Conservation (phyloP, 2,888 invertebrate genomes). For the Sympetrum striolatum region DNA sequence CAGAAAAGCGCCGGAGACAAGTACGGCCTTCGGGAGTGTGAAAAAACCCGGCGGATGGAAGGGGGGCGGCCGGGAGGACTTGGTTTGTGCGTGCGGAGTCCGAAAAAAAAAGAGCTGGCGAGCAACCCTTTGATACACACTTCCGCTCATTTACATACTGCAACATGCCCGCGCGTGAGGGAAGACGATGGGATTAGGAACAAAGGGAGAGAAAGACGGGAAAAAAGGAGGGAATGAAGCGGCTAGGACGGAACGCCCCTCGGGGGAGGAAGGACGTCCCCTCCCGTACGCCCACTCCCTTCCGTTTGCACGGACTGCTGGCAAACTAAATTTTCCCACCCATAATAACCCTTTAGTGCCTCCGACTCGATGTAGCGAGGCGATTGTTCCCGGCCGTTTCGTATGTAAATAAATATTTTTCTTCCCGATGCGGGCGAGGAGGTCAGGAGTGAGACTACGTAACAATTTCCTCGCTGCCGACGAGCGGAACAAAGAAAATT, state of each 20-base stretch:
- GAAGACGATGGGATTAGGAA: not conserved
- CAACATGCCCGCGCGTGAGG: not conserved
- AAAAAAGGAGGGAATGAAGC: not conserved
- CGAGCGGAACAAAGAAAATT: not conserved
- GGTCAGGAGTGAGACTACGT: not conserved
- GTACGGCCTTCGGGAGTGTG: not conserved
- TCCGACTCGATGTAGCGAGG: not conserved
- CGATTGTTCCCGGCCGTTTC: not conserved
- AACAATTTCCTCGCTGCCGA: not conserved
- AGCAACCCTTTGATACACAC: not conserved
- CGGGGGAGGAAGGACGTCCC: not conserved
- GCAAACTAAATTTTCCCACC: not conserved
- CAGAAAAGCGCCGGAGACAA: not conserved
- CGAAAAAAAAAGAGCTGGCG: not conserved
- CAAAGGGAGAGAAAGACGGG: not conserved
- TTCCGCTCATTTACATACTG: not conserved
- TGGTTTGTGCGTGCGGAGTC: not conserved
- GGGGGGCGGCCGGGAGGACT: not conserved
- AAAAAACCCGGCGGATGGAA: not conserved
- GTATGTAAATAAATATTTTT: not conserved
- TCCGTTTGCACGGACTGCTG: not conserved
- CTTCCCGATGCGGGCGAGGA: not conserved
- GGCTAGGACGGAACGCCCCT: not conserved
- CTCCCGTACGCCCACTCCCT: not conserved
- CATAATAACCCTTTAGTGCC: not conserved